A percentile compares a stretch with the other conserved stretches of the same genome.
These are phyloP conservation scores for Apis florea DNA, from an alignment of 1,140 invertebrate species.

Conservation along the genomic window DNA sequence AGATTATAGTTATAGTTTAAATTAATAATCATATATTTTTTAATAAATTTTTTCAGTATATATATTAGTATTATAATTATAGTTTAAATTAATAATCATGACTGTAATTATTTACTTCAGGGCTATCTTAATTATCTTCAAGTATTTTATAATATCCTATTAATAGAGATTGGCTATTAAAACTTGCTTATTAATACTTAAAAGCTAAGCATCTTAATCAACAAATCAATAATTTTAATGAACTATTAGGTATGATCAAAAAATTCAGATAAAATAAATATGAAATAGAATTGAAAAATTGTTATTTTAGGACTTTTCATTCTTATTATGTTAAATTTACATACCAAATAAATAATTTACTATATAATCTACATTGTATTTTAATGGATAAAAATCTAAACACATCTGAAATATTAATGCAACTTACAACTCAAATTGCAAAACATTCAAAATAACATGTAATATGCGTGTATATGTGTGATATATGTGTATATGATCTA, in stretches of 20 bases:
- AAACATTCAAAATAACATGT: constrained; percentile 17
- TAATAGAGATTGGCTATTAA: constrained; percentile 20
- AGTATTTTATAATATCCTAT: constrained; percentile 2
- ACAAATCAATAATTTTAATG: background rate
- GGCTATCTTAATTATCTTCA: background rate
- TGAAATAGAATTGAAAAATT: constrained; percentile 14
- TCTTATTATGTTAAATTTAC: constrained; percentile 59
- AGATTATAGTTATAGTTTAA: background rate
- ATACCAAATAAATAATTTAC: constrained; percentile 58
- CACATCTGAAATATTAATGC: constrained; percentile 2
- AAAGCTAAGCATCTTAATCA: background rate
- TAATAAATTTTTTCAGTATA: background rate
- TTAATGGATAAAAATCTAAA: constrained; percentile 23
- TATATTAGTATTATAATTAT: background rate
- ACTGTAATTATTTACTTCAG: background rate
- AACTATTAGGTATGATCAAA: background rate
- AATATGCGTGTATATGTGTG: background rate
- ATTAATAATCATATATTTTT: too few species aligned
- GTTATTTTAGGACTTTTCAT: constrained; percentile 43
- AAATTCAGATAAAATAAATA: background rate
- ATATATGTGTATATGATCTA: constrained; percentile 14
- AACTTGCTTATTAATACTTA: background rate
- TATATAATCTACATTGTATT: constrained; percentile 40
- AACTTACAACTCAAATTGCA: background rate
- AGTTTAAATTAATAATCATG: background rate